A percentile compares a stretch with the other conserved stretches of the same genome.
These are phyloP conservation scores for Diadromus collaris DNA, from an alignment of 2,888 invertebrate species.

Conservation along the genomic window DNA sequence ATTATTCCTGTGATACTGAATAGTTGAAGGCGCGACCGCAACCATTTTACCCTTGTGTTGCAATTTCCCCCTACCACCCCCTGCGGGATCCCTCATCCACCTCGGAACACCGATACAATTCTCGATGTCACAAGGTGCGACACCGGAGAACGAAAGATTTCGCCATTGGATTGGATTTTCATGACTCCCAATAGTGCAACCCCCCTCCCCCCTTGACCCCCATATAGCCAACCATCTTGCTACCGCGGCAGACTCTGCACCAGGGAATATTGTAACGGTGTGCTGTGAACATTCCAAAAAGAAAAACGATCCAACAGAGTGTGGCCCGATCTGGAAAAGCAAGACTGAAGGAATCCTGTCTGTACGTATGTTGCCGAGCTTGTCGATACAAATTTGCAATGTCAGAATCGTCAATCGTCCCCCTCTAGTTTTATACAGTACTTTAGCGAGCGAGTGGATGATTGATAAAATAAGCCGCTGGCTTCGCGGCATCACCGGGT, in stretches of 20 bases:
- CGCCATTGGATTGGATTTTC: constrained; percentile 45
- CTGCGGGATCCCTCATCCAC: not conserved
- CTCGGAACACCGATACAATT: not conserved
- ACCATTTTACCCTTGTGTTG: constrained; percentile 7
- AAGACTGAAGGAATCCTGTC: not conserved
- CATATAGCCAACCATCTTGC: not conserved
- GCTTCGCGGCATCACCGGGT: constrained; percentile 35
- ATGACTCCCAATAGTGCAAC: constrained; percentile 16
- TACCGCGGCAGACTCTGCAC: not conserved
- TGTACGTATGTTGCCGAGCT: constrained; percentile 3
- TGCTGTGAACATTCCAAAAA: not conserved
- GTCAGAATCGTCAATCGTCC: constrained; percentile 29
- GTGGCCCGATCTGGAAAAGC: not conserved
- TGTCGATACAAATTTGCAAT: constrained; percentile 41
- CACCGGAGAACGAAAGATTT: constrained; percentile 30
- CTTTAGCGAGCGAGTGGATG: constrained; percentile 21
- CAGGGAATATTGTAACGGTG: not conserved
- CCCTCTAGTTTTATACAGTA: constrained; percentile 15
- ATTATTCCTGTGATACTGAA: constrained; percentile 54
- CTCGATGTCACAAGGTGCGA: constrained; percentile 14
- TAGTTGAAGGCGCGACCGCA: constrained; percentile 36
- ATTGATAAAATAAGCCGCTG: constrained; percentile 52
- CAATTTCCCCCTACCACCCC: not conserved
- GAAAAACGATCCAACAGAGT: not conserved
- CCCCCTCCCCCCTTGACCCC: not conserved